phyloP scores from a whole-genome alignment of 2,888 invertebrate genomes.

The Fabriciana adippe region DNA sequence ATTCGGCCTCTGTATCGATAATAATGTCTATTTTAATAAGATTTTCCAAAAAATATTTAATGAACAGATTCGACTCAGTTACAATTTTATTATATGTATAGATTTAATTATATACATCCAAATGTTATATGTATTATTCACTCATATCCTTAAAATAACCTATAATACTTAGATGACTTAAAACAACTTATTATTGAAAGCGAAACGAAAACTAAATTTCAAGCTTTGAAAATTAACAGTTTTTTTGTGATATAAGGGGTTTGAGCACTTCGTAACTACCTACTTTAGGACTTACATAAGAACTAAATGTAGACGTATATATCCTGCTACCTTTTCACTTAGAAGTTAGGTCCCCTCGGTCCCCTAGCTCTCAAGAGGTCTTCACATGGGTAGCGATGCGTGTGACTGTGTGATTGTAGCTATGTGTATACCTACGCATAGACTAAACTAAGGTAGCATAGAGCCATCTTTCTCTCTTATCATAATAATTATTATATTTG shows the following conservation, averaged over 20 bases:
- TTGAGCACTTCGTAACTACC: slow-evolving; percentile 37
- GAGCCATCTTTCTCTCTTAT: neutral
- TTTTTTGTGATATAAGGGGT: slow-evolving; percentile 32
- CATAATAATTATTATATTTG: too few species aligned
- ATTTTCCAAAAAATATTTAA: too few species aligned
- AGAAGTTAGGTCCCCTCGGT: slow-evolving; percentile 46
- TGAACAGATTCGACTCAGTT: too few species aligned
- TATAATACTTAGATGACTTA: neutral
- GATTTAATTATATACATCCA: too few species aligned
- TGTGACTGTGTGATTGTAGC: slow-evolving; percentile 35
- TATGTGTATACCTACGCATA: slow-evolving; percentile 7
- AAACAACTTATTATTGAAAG: slow-evolving; percentile 1
- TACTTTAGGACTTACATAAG: slow-evolving; percentile 38
- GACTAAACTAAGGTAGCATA: neutral
- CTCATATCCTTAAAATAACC: neutral
- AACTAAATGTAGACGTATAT: slow-evolving; percentile 28
- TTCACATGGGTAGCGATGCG: slow-evolving; percentile 48
- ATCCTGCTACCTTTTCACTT: slow-evolving; percentile 44
- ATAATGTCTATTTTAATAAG: too few species aligned
- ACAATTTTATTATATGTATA: too few species aligned
- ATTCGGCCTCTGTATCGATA: too few species aligned
- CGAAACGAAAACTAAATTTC: slow-evolving; percentile 26
- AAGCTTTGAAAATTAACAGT: slow-evolving; percentile 32
- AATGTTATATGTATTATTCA: too few species aligned
- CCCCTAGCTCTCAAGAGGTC: slow-evolving; percentile 52